A percentile compares a stretch with the other conserved stretches of the same genome.
Conservation (phyloP, 2,888 invertebrate species). For the Galerucella calmariensis region DNA sequence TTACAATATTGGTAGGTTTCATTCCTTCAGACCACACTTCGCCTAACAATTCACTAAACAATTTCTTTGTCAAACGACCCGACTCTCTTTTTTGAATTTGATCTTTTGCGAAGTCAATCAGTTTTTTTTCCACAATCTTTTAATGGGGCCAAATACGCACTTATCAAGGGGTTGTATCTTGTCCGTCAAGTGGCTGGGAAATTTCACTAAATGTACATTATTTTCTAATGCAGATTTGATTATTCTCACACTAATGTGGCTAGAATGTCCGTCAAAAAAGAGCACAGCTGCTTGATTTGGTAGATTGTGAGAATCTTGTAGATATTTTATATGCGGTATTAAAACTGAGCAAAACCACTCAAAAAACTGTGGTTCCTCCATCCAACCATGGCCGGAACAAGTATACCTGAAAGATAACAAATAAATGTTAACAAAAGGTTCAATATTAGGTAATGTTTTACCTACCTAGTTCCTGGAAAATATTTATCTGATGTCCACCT, state of each 20-base stretch:
- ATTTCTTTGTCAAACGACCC: slow-evolving; percentile 12
- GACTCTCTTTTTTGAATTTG: slow-evolving; percentile 18
- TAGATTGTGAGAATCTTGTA: slow-evolving; percentile 8
- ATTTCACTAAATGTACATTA: slow-evolving; percentile 31
- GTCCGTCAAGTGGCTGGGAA: slow-evolving; percentile 32
- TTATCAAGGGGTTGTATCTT: too few relatives aligned
- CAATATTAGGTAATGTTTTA: neutral
- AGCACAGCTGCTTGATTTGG: slow-evolving; percentile 19
- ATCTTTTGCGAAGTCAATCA: slow-evolving; percentile 15
- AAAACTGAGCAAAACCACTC: slow-evolving; percentile 19
- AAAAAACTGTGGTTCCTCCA: slow-evolving; percentile 29
- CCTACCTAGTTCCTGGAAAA: slow-evolving; percentile 12
- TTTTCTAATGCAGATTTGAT: slow-evolving; percentile 31
- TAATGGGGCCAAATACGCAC: slow-evolving; percentile 21
- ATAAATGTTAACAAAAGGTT: slow-evolving; percentile 11
- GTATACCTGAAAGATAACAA: slow-evolving; percentile 16
- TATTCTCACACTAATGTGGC: slow-evolving; percentile 35
- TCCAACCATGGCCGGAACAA: slow-evolving; percentile 21
- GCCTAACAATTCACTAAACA: slow-evolving; percentile 18
- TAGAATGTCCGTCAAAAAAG: slow-evolving; percentile 35
- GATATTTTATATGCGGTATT: slow-evolving; percentile 13
- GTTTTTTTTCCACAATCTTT: slow-evolving; percentile 15
- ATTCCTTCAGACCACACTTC: slow-evolving; percentile 17
- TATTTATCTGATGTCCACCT: slow-evolving; percentile 42
- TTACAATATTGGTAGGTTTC: slow-evolving; percentile 31